Conservation (phyloP, 92 coral and sea anemone species). For the Anthopleura xanthogrammica region DNA sequence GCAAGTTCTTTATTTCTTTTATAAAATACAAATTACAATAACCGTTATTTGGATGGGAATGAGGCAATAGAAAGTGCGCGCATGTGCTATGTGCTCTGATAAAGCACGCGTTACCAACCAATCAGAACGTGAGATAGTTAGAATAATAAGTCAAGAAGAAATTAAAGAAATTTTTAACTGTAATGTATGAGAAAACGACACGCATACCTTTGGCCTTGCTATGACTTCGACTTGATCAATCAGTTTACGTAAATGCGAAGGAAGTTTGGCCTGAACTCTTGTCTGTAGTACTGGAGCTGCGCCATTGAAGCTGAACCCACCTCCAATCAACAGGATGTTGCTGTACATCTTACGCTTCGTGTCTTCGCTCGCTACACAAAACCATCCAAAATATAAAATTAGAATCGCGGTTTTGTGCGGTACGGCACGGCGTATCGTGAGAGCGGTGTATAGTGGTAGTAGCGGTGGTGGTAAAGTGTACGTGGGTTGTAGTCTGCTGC, state of each 20-base stretch:
- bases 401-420: no score
- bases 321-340: conserved; percentile 84
- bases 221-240: conserved; percentile 93
- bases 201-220: conserved; percentile 86
- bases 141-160: no score
- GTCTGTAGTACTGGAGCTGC: conserved; percentile 79
- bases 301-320: conserved; percentile 93
- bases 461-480: not conserved
- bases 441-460: not conserved
- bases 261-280: conserved; percentile 87
- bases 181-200: no score
- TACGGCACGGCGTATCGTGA: no score
- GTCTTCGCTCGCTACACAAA: conserved; percentile 78
- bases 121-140: no score
- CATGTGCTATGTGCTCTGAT: no score
- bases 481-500: not conserved
- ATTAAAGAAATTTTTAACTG: no score
- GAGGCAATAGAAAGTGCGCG: no score
- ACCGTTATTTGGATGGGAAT: no score
- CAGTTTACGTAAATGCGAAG: conserved; percentile 74
- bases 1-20: no score
- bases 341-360: conserved; percentile 93
- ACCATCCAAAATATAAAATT: not conserved
- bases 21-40: no score
- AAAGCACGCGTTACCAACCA: no score